phyloP scores from a whole-genome alignment of 2,888 invertebrate species.

The Coelopa pilipes region DNA sequence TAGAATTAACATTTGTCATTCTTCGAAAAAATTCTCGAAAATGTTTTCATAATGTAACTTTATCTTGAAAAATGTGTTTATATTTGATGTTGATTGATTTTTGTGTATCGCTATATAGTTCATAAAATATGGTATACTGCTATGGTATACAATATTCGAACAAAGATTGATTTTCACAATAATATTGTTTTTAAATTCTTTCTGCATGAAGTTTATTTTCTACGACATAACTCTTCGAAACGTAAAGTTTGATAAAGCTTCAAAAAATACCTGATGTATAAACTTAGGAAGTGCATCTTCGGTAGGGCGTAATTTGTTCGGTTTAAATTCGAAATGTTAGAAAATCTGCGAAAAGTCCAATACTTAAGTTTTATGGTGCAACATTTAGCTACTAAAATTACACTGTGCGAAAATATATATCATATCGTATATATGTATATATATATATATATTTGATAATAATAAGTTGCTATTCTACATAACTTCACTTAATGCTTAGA shows the following conservation, averaged over 20 bases:
- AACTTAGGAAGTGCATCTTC: not conserved
- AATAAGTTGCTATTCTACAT: not conserved
- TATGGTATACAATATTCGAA: not conserved
- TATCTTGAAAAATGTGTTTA: too few species aligned
- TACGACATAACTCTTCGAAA: not conserved
- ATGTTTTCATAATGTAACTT: not conserved
- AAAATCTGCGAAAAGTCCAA: not conserved
- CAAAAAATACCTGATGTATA: constrained; percentile 5
- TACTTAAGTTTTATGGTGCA: constrained; percentile 27
- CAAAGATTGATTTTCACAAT: not conserved
- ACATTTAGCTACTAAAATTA: constrained; percentile 33
- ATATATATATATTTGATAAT: constrained; percentile 1
- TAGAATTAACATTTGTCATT: too few species aligned
- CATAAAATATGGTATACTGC: not conserved
- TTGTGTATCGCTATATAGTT: not conserved
- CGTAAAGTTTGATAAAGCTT: not conserved
- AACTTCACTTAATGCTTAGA: constrained; percentile 20
- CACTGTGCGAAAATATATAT: constrained; percentile 32
- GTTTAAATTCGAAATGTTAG: not conserved
- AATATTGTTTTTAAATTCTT: too few species aligned
- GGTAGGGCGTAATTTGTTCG: too few species aligned
- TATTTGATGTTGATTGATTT: too few species aligned
- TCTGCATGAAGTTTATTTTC: too few species aligned
- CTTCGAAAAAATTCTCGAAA: too few species aligned
- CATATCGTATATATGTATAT: constrained; percentile 12